A percentile compares a stretch with the other conserved stretches of the same genome.
Conservation (phyloP, 2,888 invertebrate species). For the Athrips mouffetella region DNA sequence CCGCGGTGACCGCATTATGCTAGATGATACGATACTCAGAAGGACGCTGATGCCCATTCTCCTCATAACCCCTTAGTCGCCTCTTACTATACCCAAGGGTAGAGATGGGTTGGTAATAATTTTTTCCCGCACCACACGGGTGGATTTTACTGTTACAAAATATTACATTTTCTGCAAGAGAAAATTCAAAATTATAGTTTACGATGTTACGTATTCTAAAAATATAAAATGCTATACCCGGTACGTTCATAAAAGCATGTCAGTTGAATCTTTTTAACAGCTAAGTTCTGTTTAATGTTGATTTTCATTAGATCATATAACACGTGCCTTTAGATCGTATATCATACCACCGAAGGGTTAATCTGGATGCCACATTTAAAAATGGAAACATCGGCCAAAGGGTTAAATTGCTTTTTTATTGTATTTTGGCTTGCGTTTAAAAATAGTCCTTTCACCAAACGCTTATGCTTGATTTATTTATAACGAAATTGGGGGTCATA, state of each 20-base stretch:
- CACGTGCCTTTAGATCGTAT: constrained; percentile 55
- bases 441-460: constrained; percentile 65
- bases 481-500: constrained; percentile 17
- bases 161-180: not conserved
- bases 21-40: no score
- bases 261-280: constrained; percentile 35
- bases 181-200: constrained; percentile 26
- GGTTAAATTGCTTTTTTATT: constrained; percentile 60
- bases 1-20: no score
- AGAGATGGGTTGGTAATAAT: no score
- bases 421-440: constrained; percentile 43
- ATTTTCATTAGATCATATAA: constrained; percentile 50
- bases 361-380: constrained; percentile 54
- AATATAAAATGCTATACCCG: constrained; percentile 14
- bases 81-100: no score
- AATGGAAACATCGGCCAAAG: constrained; percentile 56
- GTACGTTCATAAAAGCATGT: constrained; percentile 28
- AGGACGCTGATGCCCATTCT: no score
- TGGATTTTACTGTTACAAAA: not conserved
- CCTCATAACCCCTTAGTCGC: no score
- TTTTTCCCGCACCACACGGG: not conserved
- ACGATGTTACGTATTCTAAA: constrained; percentile 32
- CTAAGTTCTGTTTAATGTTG: constrained; percentile 51
- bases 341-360: constrained; percentile 58
- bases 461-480: constrained; percentile 29